Evolutionary conservation across 2,888 invertebrate genomes (phyloP).

Genomic region (Octonoba sinensis): DNA sequence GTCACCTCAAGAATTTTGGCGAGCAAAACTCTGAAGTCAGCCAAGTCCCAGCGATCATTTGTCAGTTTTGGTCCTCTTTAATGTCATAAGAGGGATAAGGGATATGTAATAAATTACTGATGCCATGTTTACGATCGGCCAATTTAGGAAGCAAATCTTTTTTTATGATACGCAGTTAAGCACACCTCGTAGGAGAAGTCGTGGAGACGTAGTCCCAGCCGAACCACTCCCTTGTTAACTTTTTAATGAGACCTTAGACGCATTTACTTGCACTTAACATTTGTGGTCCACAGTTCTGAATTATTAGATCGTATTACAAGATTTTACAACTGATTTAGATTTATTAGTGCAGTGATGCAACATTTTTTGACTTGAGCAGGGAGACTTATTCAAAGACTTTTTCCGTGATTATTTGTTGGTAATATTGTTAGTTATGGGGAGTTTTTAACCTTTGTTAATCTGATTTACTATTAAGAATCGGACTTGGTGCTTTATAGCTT

Average conservation of each 20-base stretch:
- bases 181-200: conserved; percentile 35
- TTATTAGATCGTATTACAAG: conserved; percentile 34
- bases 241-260: conserved; percentile 51
- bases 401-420: no score
- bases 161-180: conserved; percentile 48
- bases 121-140: conserved; percentile 55
- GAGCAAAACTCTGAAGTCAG: no score
- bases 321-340: conserved; percentile 19
- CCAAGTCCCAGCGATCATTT: no score
- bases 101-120: conserved; percentile 37
- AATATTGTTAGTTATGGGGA: no score
- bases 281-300: conserved; percentile 27
- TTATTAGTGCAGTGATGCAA: conserved; percentile 12
- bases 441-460: no score
- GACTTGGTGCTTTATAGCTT: no score
- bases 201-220: conserved; percentile 1
- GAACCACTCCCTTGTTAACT: conserved; percentile 51
- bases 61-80: neutral
- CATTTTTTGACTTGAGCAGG: no score
- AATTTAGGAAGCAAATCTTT: conserved; percentile 51
- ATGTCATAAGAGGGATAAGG: neutral
- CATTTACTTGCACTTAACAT: conserved; percentile 45
- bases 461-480: no score
- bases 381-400: no score
- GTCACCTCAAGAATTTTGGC: no score